phyloP scores from a whole-genome alignment of 2,113 vertebrate species.

The Casuarius casuarius region DNA sequence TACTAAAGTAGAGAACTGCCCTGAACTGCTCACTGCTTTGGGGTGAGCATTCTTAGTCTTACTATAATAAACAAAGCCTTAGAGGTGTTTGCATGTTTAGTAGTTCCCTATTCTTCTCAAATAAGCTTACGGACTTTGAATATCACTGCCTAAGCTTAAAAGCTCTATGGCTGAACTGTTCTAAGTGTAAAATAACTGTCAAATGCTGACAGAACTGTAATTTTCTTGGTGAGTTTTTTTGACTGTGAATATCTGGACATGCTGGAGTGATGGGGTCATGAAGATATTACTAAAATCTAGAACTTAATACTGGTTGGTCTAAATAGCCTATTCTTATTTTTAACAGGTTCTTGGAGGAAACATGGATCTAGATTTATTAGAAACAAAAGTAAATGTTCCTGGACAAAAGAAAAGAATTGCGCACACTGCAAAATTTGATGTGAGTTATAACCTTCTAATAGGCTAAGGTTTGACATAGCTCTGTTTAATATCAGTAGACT shows the following conservation, averaged over 20 bases:
- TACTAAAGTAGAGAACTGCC: background rate
- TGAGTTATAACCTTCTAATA: background rate
- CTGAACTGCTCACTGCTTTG: background rate
- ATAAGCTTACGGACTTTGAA: background rate
- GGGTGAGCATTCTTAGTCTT: background rate
- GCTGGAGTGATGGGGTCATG: background rate
- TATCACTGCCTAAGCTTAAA: background rate
- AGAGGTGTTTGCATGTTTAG: background rate
- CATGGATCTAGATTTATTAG: background rate
- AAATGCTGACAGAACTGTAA: background rate
- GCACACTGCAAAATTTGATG: constrained; percentile 69
- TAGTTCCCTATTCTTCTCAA: background rate
- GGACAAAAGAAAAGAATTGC: constrained; percentile 76
- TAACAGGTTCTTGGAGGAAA: background rate
- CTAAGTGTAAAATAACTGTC: background rate
- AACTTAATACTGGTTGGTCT: background rate
- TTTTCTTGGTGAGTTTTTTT: background rate
- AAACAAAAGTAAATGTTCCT: constrained; percentile 12
- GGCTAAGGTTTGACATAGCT: background rate
- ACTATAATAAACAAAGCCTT: background rate
- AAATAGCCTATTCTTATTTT: background rate
- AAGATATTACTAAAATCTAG: background rate
- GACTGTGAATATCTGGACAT: background rate
- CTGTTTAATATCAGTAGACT: background rate
- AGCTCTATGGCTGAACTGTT: background rate